Conservation (phyloP, 2,797 vertebrate species). For the Cetoscarus ocellatus region DNA sequence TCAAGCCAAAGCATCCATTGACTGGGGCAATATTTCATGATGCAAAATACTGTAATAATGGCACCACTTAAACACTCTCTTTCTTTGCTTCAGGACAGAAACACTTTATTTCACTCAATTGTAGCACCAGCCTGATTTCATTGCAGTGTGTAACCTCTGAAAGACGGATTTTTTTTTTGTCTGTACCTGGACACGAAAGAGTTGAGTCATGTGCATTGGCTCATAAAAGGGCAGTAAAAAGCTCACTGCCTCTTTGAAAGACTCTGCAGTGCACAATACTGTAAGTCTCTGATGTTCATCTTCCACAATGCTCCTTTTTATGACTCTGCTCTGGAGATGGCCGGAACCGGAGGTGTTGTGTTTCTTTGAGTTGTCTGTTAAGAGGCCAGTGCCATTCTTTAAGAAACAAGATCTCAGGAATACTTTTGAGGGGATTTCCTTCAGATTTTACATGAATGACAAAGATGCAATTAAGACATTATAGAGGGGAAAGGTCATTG, state of each 20-base stretch:
- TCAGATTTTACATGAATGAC: too few relatives aligned
- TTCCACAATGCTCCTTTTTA: background rate
- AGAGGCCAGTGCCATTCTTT: too few relatives aligned
- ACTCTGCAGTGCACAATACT: background rate
- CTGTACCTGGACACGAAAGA: conserved; percentile 28
- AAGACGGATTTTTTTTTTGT: conserved; percentile 1
- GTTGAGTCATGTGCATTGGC: conserved; percentile 43
- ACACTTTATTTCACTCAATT: conserved; percentile 28
- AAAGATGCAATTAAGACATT: too few relatives aligned
- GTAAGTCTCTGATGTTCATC: conserved; percentile 23
- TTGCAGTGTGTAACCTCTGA: conserved; percentile 7
- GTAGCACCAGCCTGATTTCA: conserved; percentile 21
- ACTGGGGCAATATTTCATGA: conserved; percentile 59
- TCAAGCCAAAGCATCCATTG: conserved; percentile 34
- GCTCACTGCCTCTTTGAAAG: background rate
- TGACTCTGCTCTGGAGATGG: background rate
- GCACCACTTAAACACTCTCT: conserved; percentile 17
- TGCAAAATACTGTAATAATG: conserved; percentile 73
- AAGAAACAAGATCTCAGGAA: too few relatives aligned
- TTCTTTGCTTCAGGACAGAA: conserved; percentile 38
- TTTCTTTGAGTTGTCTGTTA: too few relatives aligned
- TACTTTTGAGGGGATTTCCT: too few relatives aligned
- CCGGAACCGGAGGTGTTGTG: too few relatives aligned
- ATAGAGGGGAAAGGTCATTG: too few relatives aligned
- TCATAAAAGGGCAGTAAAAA: conserved; percentile 4